Conservation (phyloP, 2,888 invertebrate genomes). For the Hanleya hanleyi region DNA sequence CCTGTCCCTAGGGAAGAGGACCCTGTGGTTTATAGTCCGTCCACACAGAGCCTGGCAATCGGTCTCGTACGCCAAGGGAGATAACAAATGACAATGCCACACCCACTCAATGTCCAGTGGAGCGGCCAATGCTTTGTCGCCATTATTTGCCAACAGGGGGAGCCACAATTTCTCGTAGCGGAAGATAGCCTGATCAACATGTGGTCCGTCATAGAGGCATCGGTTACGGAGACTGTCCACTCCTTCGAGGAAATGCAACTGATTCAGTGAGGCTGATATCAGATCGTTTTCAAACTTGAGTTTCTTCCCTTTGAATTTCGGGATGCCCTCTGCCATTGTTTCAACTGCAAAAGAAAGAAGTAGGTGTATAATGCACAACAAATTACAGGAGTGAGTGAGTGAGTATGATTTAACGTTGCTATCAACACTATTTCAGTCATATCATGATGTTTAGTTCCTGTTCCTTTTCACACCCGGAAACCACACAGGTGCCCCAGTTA, state of each 20-base stretch:
- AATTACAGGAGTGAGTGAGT: too few relatives aligned
- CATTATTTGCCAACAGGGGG: slow-evolving; percentile 71
- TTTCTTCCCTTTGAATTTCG: slow-evolving; percentile 16
- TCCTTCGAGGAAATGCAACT: slow-evolving; percentile 56
- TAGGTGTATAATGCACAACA: too few relatives aligned
- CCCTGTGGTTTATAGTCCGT: slow-evolving; percentile 72
- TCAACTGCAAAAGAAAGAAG: too few relatives aligned
- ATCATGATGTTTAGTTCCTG: too few relatives aligned
- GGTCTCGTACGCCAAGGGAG: slow-evolving; percentile 64
- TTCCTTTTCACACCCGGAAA: too few relatives aligned
- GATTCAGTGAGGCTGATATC: slow-evolving; percentile 42
- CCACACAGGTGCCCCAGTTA: too few relatives aligned
- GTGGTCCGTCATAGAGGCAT: slow-evolving; percentile 59
- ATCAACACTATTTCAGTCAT: too few relatives aligned
- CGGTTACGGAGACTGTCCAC: slow-evolving; percentile 50
- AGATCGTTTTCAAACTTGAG: slow-evolving; percentile 41
- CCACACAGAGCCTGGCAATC: slow-evolving; percentile 63
- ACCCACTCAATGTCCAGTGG: slow-evolving; percentile 76
- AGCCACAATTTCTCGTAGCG: slow-evolving; percentile 75
- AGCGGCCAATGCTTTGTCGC: slow-evolving; percentile 69
- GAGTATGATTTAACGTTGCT: too few relatives aligned
- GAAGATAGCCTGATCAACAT: slow-evolving; percentile 72
- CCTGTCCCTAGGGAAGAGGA: slow-evolving; percentile 63
- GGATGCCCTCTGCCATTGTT: neutral
- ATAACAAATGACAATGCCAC: slow-evolving; percentile 74